Base-by-base conservation (phyloP, 2,113 vertebrate genomes). In the Tapirus terrestris region DNA sequence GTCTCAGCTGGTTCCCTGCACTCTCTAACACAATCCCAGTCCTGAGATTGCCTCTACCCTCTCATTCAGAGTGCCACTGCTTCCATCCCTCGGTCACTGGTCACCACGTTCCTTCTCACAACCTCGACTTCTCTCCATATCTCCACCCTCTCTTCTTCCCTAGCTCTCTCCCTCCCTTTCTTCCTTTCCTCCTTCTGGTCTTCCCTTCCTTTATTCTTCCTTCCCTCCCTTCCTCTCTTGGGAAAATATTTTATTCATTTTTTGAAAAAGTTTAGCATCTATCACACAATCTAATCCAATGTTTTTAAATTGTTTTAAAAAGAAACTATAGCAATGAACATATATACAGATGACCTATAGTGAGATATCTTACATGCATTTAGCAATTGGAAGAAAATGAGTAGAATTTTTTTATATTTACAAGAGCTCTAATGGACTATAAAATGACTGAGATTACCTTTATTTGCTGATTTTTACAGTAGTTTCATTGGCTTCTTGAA, bases 381-480 rank as follows among this genome's bases (percentile, higher is more conserved):
- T 88, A 82, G n/a, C 36, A 81, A 23, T 77, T 79, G 72, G 75
- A 93, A 56, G n/a, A 81, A 92, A 90, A 85, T 51, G 51, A 87
- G 21, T 58, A 56, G n/a, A 13, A 51, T 72, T 36, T 77, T 75
- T 75, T 56, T 67, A 56, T 76, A 72, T 92, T 89, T 92, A 27
- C 36, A 86, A 96, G 75, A 93, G 10, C n/a, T 76, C 9, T 92
- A 72, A 67, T 84, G 61, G 45, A 23, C 61, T 16, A 31, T 39
- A n/a, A 65, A 3, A 73, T 72, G 56, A 72, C 39, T 73, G 48
- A 65, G n/a, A 60, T 88, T 79, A 73, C 17, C 29, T 89, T 79
- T 33, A 23, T 43, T 87, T 94, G 23, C n/a, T 83, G 31, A 53
- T 82, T 86, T 97, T 95, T 86, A 81, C 39, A 36, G 25, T 81